Evolutionary conservation across 2,888 invertebrate genomes (phyloP).

Genomic region (Schizaphis graminum): DNA sequence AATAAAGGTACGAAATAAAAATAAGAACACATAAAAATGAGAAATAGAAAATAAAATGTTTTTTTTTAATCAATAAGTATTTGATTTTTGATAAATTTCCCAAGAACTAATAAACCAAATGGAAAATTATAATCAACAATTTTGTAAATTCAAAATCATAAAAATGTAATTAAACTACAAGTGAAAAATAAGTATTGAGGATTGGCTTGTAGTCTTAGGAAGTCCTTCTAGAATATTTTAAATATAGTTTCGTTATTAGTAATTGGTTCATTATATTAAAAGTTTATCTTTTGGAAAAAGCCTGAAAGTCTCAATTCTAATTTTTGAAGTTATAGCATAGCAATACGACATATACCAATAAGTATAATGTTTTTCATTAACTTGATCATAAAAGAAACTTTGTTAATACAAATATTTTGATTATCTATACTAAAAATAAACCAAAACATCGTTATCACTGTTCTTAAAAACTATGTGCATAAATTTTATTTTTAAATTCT

Average conservation of each 20-base stretch:
- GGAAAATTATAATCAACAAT: background rate
- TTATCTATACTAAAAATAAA: background rate
- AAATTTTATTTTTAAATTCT: background rate
- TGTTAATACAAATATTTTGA: background rate
- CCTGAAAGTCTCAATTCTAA: background rate
- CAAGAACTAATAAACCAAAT: background rate
- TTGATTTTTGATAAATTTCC: background rate
- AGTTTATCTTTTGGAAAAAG: background rate
- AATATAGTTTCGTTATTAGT: background rate
- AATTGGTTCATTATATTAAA: background rate
- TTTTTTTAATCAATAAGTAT: background rate
- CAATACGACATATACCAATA: background rate
- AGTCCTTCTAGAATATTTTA: background rate
- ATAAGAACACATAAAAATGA: background rate
- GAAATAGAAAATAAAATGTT: background rate
- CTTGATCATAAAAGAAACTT: constrained; percentile 17
- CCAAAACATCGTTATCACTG: background rate
- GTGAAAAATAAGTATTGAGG: too few relatives aligned
- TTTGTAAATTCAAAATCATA: background rate
- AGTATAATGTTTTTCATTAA: background rate
- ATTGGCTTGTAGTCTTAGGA: background rate
- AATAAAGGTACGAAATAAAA: background rate
- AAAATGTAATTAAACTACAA: too few relatives aligned
- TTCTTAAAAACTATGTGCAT: background rate
- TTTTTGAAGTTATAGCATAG: background rate